Conservation (phyloP, 2,797 vertebrate genomes). For the Oreortyx pictus region DNA sequence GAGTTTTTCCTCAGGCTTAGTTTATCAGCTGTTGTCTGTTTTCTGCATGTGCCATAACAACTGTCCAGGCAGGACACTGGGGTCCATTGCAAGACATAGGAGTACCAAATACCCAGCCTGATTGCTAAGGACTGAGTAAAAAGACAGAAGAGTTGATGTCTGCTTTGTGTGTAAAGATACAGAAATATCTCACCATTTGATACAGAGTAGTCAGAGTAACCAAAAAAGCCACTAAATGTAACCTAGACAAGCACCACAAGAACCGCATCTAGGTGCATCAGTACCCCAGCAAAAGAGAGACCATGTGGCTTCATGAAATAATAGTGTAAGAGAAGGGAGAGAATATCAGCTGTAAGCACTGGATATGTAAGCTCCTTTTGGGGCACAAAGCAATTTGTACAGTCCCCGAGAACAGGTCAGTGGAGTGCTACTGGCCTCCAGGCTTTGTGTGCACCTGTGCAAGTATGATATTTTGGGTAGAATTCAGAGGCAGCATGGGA, state of each 20-base stretch:
- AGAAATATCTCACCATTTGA: background rate
- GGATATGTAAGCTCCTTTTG: background rate
- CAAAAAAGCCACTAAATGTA: background rate
- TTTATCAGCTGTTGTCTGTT: background rate
- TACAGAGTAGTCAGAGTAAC: background rate
- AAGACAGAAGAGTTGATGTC: background rate
- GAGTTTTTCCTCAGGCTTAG: background rate
- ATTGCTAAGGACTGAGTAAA: background rate
- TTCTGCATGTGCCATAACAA: background rate
- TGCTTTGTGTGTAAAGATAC: background rate
- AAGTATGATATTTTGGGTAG: background rate
- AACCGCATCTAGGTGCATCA: fast-evolving
- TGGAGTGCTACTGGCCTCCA: background rate
- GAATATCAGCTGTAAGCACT: background rate
- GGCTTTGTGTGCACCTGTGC: background rate
- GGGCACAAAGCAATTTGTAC: background rate
- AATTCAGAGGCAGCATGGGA: background rate
- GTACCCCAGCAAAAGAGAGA: background rate
- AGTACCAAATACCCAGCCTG: background rate
- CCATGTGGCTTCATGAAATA: background rate
- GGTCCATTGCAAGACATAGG: too few species aligned
- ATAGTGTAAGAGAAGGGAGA: background rate
- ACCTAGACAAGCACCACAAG: background rate
- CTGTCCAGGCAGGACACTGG: background rate
- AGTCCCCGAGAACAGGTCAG: background rate